Conservation (phyloP, 2,797 vertebrate species). For the Chanos chanos region DNA sequence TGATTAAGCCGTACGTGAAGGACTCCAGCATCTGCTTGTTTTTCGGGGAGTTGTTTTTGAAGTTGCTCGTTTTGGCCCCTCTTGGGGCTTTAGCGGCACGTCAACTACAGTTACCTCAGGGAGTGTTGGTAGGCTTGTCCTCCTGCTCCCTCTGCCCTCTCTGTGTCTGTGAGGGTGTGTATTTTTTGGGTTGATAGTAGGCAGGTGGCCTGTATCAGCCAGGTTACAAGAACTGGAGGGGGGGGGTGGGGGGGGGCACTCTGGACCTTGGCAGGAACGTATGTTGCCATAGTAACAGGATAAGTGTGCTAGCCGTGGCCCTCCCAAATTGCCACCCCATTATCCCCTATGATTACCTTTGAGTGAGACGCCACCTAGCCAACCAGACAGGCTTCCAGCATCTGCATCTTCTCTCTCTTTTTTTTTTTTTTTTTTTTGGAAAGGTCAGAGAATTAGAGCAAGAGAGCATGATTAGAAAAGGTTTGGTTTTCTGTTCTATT, state of each 20-base stretch:
- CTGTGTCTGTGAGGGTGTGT: constrained; percentile 7
- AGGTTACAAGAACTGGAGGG: constrained; percentile 2
- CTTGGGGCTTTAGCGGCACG: constrained; percentile 10
- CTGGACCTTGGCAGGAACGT: constrained; percentile 17
- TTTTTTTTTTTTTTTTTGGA: too few species aligned
- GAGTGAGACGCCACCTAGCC: constrained; percentile 18
- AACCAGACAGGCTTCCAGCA: constrained; percentile 4
- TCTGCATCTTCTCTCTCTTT: not conserved
- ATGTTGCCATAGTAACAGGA: constrained; percentile 9
- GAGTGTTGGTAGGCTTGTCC: constrained; percentile 25
- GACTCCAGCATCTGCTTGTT: constrained; percentile 13
- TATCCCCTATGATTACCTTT: constrained; percentile 21
- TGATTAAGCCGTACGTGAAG: constrained; percentile 34
- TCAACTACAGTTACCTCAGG: constrained; percentile 39
- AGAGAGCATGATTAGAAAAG: constrained; percentile 24
- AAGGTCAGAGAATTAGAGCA: too few species aligned
- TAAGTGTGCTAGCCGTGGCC: constrained; percentile 1
- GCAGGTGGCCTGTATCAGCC: too few species aligned
- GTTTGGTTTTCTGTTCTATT: not conserved
- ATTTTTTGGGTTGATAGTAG: constrained; percentile 5
- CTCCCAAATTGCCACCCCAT: constrained; percentile 26
- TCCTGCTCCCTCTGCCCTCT: too few species aligned
- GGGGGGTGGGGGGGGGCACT: not conserved
- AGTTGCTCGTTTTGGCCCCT: constrained; percentile 29
- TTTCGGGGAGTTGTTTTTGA: constrained; percentile 20